Evolutionary conservation across 2,888 invertebrate genomes (phyloP).

Genomic region (Drosophila algonquin): DNA sequence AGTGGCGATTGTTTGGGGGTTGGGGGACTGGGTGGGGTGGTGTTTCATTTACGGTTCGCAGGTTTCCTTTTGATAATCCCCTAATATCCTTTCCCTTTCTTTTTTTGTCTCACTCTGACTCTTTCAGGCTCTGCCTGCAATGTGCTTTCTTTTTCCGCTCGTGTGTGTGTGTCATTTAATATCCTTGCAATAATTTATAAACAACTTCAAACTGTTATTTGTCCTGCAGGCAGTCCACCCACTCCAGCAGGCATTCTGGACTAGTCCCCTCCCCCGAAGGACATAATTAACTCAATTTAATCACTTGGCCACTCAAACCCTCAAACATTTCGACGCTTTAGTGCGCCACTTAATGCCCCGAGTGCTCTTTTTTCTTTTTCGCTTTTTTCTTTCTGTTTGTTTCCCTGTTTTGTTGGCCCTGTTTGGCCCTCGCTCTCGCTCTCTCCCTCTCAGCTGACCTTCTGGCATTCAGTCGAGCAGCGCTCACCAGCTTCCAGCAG

Average conservation of each 20-base stretch:
- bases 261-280: constrained; percentile 37
- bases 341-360: constrained; percentile 61
- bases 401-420: background rate
- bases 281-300: constrained; percentile 77
- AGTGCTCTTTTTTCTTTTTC: constrained; percentile 6
- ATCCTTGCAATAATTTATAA: constrained; percentile 51
- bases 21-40: too few species aligned
- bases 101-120: background rate
- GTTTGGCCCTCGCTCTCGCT: background rate
- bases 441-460: constrained; percentile 3
- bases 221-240: constrained; percentile 28
- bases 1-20: too few species aligned
- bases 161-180: constrained; percentile 38
- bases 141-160: background rate
- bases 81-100: background rate
- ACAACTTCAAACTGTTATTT: constrained; percentile 42
- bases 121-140: background rate
- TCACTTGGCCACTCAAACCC: constrained; percentile 44
- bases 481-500: too few species aligned
- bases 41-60: background rate
- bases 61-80: constrained; percentile 21
- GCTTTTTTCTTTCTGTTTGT: background rate
- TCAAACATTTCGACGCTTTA: constrained; percentile 52
- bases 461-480: constrained; percentile 23
- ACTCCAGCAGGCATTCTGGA: too few species aligned